Conservation (phyloP, 1,140 invertebrate genomes). For the Drosophila triauraria region DNA sequence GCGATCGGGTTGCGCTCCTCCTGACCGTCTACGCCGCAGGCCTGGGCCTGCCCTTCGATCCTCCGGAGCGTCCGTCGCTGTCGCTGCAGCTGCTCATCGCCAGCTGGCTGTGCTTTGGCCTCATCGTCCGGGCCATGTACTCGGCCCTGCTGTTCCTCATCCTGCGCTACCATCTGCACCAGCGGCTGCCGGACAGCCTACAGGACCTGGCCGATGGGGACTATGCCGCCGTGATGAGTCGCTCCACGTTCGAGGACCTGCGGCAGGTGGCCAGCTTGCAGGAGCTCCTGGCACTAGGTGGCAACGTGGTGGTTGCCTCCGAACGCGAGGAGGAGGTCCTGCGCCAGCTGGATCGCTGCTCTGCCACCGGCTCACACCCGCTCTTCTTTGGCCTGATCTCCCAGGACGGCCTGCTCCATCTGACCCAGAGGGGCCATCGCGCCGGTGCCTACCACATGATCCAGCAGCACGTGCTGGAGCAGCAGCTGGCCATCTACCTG, state of each 20-base stretch:
- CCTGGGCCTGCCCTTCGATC: slow-evolving; percentile 38
- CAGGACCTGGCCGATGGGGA: slow-evolving; percentile 24
- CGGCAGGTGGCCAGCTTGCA: slow-evolving; percentile 36
- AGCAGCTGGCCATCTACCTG: slow-evolving; percentile 64
- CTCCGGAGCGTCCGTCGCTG: slow-evolving; percentile 22
- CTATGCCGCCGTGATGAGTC: slow-evolving; percentile 58
- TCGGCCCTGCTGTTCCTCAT: slow-evolving; percentile 54
- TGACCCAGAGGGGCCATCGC: slow-evolving; percentile 20
- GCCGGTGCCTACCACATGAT: slow-evolving; percentile 52
- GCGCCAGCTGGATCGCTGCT: slow-evolving; percentile 23
- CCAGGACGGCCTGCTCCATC: slow-evolving; percentile 42
- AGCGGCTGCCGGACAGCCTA: slow-evolving; percentile 44
- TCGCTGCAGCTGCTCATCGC: slow-evolving; percentile 47
- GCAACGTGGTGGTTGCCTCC: slow-evolving; percentile 27
- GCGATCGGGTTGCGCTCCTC: slow-evolving; percentile 30
- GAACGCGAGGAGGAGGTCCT: slow-evolving; percentile 49
- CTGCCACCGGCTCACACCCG: slow-evolving; percentile 12
- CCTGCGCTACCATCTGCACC: slow-evolving; percentile 56
- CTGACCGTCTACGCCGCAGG: slow-evolving; percentile 40
- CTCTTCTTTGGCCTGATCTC: slow-evolving; percentile 45
- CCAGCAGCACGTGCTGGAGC: slow-evolving; percentile 49
- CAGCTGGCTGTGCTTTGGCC: slow-evolving; percentile 50
- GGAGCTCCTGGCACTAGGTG: slow-evolving; percentile 3
- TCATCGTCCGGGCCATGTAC: slow-evolving; percentile 61
- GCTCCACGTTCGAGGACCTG: slow-evolving; percentile 43